Base-by-base conservation (phyloP, 1,140 invertebrate species). In the Mizuhopecten yessoensis region DNA sequence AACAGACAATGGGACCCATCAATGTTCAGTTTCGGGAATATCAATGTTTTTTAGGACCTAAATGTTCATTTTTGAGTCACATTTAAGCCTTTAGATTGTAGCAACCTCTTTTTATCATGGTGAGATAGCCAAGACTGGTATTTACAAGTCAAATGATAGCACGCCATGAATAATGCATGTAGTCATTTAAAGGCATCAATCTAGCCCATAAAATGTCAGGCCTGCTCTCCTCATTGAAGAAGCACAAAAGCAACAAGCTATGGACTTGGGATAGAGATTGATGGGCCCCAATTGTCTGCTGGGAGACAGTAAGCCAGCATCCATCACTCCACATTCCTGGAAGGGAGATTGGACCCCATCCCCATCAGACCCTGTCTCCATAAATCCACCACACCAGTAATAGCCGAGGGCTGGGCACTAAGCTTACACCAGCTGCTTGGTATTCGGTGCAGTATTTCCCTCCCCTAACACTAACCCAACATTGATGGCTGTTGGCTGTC, bases 161-260 rank as follows among this genome's bases (percentile, higher is more conserved):
- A 57, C 45, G n/a, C 57, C 9, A 75, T 75, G 57, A 75, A 75
- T 75, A 75, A 75, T 75, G 57, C 57, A 75, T 75, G 57, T 75
- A n/a, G 57, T 75, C 57, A 75, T 75, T 75, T 75, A 75, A 75
- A 75, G 57, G 23, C 57, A 75, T 75, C 57, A 75, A 75, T 75
- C 57, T 75, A 11, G 23, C 57, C 57, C 57, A 75, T 75, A 29
- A 75, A 75, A 5, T 75, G 57, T 75, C 57, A 75, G 57, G 57
- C 0, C n/a, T 29, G 1, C 11, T 7, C 57, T 75, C 23, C 57
- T 75, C 57, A 75, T 75, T 75, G 57, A 75, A 75, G 57, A 29
- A 75, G n/a, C 57, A 75, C 57, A 75, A 75, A 75, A 75, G 57
- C 57, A 75, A 75, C 57, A 75, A 75, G n/a, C 57, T 75, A 75